Conservation (phyloP, 2,888 invertebrate genomes). For the Carcina quercana region DNA sequence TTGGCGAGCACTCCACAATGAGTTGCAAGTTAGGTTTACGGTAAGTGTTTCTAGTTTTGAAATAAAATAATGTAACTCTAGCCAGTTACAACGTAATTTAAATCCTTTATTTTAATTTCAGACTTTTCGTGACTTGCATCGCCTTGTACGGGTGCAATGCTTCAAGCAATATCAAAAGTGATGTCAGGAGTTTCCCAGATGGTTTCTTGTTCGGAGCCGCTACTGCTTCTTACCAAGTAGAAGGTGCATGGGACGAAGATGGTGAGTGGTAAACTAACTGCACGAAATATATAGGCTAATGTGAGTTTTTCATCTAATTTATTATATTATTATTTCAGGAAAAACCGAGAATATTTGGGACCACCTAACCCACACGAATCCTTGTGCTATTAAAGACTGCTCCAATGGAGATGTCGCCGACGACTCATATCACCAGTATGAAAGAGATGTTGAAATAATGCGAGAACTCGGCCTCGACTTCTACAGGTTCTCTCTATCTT, state of each 20-base stretch:
- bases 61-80: too few relatives aligned
- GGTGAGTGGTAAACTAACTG: constrained; percentile 17
- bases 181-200: constrained; percentile 21
- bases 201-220: constrained; percentile 27
- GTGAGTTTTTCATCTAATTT: background rate
- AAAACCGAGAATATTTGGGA: constrained; percentile 79
- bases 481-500: constrained; percentile 75
- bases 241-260: constrained; percentile 35
- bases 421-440: constrained; percentile 74
- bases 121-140: background rate
- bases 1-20: too few relatives aligned
- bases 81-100: background rate
- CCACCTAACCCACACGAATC: constrained; percentile 54
- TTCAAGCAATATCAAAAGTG: background rate
- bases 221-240: constrained; percentile 32
- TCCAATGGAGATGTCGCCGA: constrained; percentile 74
- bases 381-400: constrained; percentile 61
- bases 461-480: constrained; percentile 57
- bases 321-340: constrained; percentile 31
- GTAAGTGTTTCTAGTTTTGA: too few relatives aligned
- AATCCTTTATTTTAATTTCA: background rate
- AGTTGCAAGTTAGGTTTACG: too few relatives aligned
- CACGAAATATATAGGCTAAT: background rate
- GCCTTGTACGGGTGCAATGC: background rate
- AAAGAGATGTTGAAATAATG: constrained; percentile 65